Evolutionary conservation across 2,797 vertebrate genomes (phyloP).

Genomic region (Enteromius anoplus): DNA sequence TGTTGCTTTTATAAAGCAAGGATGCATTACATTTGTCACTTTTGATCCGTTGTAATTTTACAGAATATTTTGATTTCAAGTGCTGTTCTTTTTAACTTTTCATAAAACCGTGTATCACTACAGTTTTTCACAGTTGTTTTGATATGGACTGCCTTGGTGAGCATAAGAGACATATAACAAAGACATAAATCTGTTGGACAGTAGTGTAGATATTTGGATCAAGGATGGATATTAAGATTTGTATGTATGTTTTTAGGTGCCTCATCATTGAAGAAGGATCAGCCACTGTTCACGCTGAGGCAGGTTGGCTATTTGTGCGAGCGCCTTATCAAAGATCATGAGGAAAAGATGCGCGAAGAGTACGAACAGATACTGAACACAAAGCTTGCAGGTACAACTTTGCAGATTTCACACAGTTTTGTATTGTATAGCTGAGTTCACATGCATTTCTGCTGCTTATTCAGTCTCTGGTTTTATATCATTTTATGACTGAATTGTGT

Average conservation of each 20-base stretch:
- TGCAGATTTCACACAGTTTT: background rate
- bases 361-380: slow-evolving; percentile 93
- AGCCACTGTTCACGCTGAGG: slow-evolving; percentile 88
- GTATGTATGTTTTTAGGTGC: slow-evolving; percentile 69
- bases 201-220: background rate
- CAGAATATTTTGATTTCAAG: background rate
- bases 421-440: background rate
- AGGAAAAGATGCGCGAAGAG: slow-evolving; percentile 92
- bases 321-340: slow-evolving; percentile 90
- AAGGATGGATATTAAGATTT: background rate
- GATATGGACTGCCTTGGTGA: background rate
- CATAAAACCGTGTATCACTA: no score
- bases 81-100: background rate
- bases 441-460: background rate
- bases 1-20: background rate
- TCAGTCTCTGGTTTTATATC: background rate
- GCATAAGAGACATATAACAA: background rate
- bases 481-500: background rate
- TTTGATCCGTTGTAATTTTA: background rate
- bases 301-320: slow-evolving; percentile 92
- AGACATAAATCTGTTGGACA: background rate
- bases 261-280: slow-evolving; percentile 85
- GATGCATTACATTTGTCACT: background rate
- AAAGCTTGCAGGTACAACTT: slow-evolving; percentile 86
- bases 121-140: background rate